Conservation (phyloP, 2,888 invertebrate genomes). For the Synanthedon tipuliformis region DNA sequence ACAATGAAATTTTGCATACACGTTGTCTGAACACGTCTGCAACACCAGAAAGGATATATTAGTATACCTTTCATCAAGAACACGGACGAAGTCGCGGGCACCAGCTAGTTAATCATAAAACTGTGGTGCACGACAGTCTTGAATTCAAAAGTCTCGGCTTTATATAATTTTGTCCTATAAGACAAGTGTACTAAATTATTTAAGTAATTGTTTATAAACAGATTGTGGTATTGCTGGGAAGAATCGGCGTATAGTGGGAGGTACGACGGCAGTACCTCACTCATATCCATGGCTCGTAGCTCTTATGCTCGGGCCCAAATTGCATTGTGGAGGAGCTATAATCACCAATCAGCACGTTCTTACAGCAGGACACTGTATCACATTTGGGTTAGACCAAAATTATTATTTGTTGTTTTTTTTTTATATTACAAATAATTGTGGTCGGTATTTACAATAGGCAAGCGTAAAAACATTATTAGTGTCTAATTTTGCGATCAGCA, state of each 20-base stretch:
- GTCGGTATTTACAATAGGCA: background rate
- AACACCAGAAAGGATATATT: no score
- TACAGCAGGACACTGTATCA: conserved; percentile 71
- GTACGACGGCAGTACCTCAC: conserved; percentile 55
- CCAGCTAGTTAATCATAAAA: no score
- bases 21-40: no score
- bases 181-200: no score
- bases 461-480: no score
- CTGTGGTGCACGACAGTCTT: no score
- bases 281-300: conserved; percentile 70
- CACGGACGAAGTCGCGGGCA: no score
- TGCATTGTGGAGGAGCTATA: conserved; percentile 71
- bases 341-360: conserved; percentile 67
- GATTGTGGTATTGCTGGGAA: conserved; percentile 52
- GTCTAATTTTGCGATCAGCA: no score
- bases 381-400: conserved; percentile 48
- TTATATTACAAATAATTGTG: background rate
- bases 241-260: conserved; percentile 68
- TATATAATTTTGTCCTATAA: no score
- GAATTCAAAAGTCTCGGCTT: no score
- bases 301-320: conserved; percentile 48
- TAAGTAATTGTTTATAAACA: conserved; percentile 9
- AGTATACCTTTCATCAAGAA: no score
- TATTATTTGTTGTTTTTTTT: background rate
- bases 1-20: no score